Evolutionary conservation across 2,888 invertebrate genomes (phyloP), one percentile per base, ranked within the genome.

Genomic region (Trissoscelio sp.): DNA sequence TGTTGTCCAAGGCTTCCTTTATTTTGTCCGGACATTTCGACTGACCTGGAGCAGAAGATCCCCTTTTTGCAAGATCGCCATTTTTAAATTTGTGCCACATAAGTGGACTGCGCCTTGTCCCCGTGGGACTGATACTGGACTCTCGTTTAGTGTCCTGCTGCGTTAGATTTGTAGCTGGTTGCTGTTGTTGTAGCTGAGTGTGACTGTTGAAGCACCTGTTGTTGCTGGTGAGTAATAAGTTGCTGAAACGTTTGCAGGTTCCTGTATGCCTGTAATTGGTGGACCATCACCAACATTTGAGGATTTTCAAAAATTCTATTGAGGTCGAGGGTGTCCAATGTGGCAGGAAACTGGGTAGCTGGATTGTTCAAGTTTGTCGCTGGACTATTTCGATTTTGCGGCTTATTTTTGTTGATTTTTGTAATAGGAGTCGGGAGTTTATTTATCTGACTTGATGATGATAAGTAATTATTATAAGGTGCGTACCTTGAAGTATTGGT

Each of bases 1-100:
- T 92, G 87, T 94, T 95, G 90, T 96, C 95, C 28, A 96, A 92
- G 20, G 95, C 93, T 9, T 94, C 94, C 70, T 95, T 93, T 39
- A 94, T 94, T 87, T 94, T 94, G 82, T 93, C 90, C 37, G 88
- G 88, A 28, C 88, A 89, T 37, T 86, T 79, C 24, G 39, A 16
- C 2, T 82, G 60, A 14, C 57, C 51, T 0, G 46, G 11, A 12
- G 46, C n/a, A 14, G 64, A 37, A 2, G 69, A 37, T 1, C 16
- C 46, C 0, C 78, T 70, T 7, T 78, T 78, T 6, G 51, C 42
- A 0, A 77, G 20, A 9, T 53, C 22, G 0, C 70, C 70, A 7
- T 75, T 89, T 84, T 87, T 88, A 81, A 46, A 79, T 6, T 28
- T 64, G 31, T 70, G 64, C 70, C 78, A 79, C 22, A 69, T 24